A percentile compares a stretch with the other conserved stretches of the same genome.
phyloP scores from a whole-genome alignment of 2,113 vertebrate genomes.

The Origma solitaria region DNA sequence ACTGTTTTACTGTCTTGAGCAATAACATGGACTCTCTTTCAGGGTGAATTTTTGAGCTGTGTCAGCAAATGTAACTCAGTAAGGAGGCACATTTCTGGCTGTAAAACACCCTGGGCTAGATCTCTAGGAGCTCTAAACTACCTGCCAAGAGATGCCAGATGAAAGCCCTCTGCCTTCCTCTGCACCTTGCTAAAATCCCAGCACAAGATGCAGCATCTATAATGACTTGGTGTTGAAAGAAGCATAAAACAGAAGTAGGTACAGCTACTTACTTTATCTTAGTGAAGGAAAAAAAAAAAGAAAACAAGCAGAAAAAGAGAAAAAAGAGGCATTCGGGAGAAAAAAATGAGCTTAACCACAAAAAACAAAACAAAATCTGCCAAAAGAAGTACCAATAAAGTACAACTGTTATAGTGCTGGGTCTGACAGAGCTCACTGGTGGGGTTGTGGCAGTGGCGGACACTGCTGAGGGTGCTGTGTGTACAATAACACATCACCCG shows the following conservation, averaged over 20 bases:
- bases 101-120: not conserved
- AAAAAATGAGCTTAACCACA: not conserved
- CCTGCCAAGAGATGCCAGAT: not conserved
- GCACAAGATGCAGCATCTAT: rapidly evolving
- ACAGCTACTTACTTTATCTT: not conserved
- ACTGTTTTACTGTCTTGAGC: not conserved
- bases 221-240: not conserved
- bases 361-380: not conserved
- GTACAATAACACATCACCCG: rapidly evolving
- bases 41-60: not conserved
- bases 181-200: not conserved
- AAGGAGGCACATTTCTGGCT: not conserved
- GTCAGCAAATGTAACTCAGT: slow-evolving; percentile 21
- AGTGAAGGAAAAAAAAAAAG: not conserved
- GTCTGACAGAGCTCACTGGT: rapidly evolving
- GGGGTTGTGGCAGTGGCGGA: not conserved
- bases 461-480: rapidly evolving
- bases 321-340: rapidly evolving
- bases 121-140: not conserved
- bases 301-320: not conserved
- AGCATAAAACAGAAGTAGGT: not conserved
- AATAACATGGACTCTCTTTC: slow-evolving; percentile 24
- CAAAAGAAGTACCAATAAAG: not conserved
- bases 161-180: not conserved
- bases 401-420: not conserved